Evolutionary conservation across 2,113 vertebrate genomes (phyloP), one percentile per base, ranked within the genome.

Genomic region (Pseudorasbora parva): DNA sequence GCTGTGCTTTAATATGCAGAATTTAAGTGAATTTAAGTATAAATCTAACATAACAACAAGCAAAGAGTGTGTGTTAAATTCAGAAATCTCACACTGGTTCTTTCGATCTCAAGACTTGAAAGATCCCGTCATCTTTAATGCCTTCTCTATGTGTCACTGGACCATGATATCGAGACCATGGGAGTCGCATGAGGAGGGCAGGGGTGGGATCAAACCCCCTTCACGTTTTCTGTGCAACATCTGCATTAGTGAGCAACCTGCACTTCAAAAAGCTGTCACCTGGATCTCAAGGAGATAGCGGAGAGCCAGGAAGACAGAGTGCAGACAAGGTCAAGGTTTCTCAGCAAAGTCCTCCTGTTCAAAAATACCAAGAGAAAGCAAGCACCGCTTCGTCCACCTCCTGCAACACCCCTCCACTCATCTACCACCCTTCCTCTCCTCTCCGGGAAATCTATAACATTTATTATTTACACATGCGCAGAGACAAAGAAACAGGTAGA

Each of bases 381-480:
- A 74, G 81, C 76, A 78, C 68, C 19, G 49, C n/a, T 62, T 30
- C 62, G 25, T 23, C 57, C 78, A 84, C 68, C 76, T 72, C 80
- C 78, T 84, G 43, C 30, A 56, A 23, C n/a, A 21, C 25, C 77
- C 33, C 62, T 25, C 68, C 59, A 73, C 66, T 78, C 77, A 82
- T 79, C 84, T 56, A 49, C 80, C 84, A 14, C 64, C 78, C 19
- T 77, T 37, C 51, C 69, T 78, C 84, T 79, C 80, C 84, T 79
- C 83, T n/a, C 30, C 54, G 86, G 78, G 78, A 86, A 91, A 91
- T 90, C 91, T 87, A 93, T 92, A 90, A 92, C 84, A 93, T 94
- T 81, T 86, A 94, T 94, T 93, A 93, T 94, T 94, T 91, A 94
- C 83, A 88, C 90, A 88, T 79, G 66, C 81, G 10, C 84, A 81